These are phyloP conservation scores for Atethmia centrago DNA, from an alignment of 2,888 invertebrate species.

Conservation along the genomic window DNA sequence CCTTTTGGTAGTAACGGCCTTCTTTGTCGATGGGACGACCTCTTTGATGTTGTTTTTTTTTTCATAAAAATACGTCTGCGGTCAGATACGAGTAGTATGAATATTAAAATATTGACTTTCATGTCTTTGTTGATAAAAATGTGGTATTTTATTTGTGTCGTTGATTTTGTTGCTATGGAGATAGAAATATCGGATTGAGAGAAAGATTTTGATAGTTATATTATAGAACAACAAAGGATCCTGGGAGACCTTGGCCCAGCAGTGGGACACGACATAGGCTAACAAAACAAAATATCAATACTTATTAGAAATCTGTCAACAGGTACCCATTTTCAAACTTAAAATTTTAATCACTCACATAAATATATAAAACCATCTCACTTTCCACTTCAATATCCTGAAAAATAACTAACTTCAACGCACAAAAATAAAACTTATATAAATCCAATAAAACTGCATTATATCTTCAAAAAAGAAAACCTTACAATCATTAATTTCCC, in stretches of 20 bases:
- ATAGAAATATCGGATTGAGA: too few species aligned
- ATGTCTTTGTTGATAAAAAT: constrained; percentile 26
- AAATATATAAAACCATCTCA: neutral
- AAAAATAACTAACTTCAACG: constrained; percentile 5
- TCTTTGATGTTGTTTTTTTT: constrained; percentile 39
- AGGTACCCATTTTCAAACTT: neutral
- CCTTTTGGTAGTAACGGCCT: constrained; percentile 31
- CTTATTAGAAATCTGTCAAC: neutral
- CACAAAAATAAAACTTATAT: neutral
- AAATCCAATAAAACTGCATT: constrained; percentile 21
- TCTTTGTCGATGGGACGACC: constrained; percentile 28
- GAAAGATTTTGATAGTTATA: neutral
- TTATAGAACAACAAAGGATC: neutral
- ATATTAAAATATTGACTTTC: constrained; percentile 38
- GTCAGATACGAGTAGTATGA: constrained; percentile 17
- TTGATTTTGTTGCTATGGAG: neutral
- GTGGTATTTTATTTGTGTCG: constrained; percentile 2
- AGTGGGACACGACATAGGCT: neutral
- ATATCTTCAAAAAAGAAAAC: constrained; percentile 21
- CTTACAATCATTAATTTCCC: constrained; percentile 35
- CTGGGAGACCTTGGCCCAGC: neutral
- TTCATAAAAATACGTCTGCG: constrained; percentile 5
- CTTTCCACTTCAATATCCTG: neutral
- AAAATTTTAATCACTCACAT: neutral
- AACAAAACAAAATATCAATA: neutral